Evolutionary conservation across 1,140 invertebrate species (phyloP), one percentile per base, ranked within the genome.

Genomic region (Arion vulgaris): DNA sequence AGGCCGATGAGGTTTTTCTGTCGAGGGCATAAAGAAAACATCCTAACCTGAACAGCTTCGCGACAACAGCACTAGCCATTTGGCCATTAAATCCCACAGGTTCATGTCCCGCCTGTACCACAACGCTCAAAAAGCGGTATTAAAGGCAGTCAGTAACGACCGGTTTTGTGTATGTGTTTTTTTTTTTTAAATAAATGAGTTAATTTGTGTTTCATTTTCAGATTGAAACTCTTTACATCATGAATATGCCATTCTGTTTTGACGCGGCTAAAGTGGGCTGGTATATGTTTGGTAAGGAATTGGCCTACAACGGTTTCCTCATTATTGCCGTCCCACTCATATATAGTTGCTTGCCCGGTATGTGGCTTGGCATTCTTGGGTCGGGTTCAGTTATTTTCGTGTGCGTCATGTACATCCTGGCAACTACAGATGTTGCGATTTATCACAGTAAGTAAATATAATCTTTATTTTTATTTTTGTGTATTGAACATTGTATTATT

Each of bases 181-280:
- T n/a, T n/a, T n/a, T n/a, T n/a, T n/a, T n/a, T n/a, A n/a, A n/a
- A n/a, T n/a, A n/a, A n/a, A n/a, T n/a, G n/a, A n/a, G n/a, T n/a
- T n/a, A n/a, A n/a, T n/a, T n/a, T n/a, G n/a, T n/a, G n/a, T n/a
- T 5, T 4, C 19, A 57, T 57, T 41, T 41, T 41, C 71, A 73
- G 71, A 28, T 73, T 19, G 41, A 49, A 73, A 39, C 38, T 9
- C 36, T 73, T 13, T 73, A 73, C 38, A 23, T 73, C 2, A 73
- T 73, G 71, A 73, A 73, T 38, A 39, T 73, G 13, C 71, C 71
- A n/a, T 73, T 73, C 19, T 73, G 71, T 26, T 49, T 73, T 23
- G 71, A 73, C 38, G 71, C 71, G 7, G 23, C 41, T 28, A 73
- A 5, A 7, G 26, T 73, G 26, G 62, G 62, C 62, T 73, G 71